phyloP scores from a whole-genome alignment of 2,888 invertebrate genomes.

The Morinoia aosen region DNA sequence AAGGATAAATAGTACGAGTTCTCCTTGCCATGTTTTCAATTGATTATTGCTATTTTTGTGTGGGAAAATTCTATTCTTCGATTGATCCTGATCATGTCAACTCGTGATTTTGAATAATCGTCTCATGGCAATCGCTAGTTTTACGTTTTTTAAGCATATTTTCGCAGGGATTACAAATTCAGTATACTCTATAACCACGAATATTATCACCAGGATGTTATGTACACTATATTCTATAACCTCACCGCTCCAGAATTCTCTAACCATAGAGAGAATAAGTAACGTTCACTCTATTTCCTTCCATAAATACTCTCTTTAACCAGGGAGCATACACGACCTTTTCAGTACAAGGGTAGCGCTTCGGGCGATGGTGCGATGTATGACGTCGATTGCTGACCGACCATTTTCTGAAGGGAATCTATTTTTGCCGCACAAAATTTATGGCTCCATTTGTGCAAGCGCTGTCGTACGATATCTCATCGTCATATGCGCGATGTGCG shows the following conservation, averaged over 20 bases:
- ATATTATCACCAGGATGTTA: background rate
- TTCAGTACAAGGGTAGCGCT: background rate
- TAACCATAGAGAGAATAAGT: background rate
- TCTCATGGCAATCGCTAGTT: background rate
- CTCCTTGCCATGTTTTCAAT: background rate
- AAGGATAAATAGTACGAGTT: background rate
- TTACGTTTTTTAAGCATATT: background rate
- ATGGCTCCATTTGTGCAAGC: conserved; percentile 10
- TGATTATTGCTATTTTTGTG: background rate
- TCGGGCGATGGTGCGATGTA: background rate
- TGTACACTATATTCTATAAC: background rate
- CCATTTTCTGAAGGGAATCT: conserved; percentile 17
- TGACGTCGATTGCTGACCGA: conserved; percentile 9
- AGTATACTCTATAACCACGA: background rate
- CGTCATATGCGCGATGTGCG: background rate
- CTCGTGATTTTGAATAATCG: too few relatives aligned
- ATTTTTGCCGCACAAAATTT: conserved; percentile 16
- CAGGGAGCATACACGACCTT: background rate
- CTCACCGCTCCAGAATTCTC: background rate
- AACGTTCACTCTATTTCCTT: background rate
- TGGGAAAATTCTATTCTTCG: background rate
- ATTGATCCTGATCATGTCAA: too few relatives aligned
- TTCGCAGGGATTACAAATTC: background rate
- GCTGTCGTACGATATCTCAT: conserved; percentile 22
- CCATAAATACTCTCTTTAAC: background rate